Base-by-base conservation (phyloP, 2,113 vertebrate species). In the Spermophilus dauricus region DNA sequence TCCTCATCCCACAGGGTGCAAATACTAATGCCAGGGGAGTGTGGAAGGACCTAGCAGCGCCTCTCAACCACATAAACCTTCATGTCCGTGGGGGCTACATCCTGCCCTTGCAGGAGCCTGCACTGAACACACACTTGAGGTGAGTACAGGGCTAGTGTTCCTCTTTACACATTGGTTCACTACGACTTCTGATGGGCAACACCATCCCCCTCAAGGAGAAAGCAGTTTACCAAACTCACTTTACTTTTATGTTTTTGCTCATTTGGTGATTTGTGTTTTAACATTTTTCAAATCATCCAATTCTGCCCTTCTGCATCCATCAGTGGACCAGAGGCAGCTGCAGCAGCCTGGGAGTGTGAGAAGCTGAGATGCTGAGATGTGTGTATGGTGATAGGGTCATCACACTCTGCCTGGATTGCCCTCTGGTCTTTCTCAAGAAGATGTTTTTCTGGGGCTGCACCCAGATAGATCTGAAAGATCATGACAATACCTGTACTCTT, bases 71-170 rank as follows among this genome's bases (percentile, higher is more conserved):
- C 30, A 99, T 99, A 89, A 99, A 99, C 76, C 98, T 99, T 72
- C 99, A 99, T 1, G 94, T 99, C 24, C 98, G 99, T 69, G 99
- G 99, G 0, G 99, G 99, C 20, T 93, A 98, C 94, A 98, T 99
- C 80, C 97, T 99, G 9, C 97, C 99, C 13, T 99, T 98, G 98
- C 99, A 99, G 93, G 34, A 2, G 9, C 98, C 99, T 85, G 99
- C 97, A 5, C 97, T 48, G 3, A 99, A 98, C 92, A 99, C 99
- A 3, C 67, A 77, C 28, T 85, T 82, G 45, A 99, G 99, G 99
- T 98, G 26, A 84, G 10, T 61, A n/a, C 12, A 0, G 16, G 14
- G 17, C 17, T 3, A 0, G 32, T 6, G 11, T 16, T 53, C 34
- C 17, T 45, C 45, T 67, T 70, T 22, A 5, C 6, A 34, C 10